These are phyloP conservation scores for Lophius piscatorius DNA, from an alignment of 2,113 vertebrate species.

Conservation along the genomic window DNA sequence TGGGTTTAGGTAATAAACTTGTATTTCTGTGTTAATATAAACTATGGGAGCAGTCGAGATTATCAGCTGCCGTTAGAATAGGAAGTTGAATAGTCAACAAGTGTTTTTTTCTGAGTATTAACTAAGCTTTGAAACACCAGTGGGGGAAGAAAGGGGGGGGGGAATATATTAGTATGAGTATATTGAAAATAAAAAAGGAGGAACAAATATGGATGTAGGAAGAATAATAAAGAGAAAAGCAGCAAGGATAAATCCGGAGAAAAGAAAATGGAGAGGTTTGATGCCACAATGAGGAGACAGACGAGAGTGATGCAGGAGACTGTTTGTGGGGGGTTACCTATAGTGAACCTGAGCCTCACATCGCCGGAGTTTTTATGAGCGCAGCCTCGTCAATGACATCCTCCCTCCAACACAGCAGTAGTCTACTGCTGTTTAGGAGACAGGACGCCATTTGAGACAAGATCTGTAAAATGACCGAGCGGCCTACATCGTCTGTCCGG, in stretches of 20 bases:
- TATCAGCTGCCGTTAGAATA: constrained; percentile 30
- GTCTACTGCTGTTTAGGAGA: constrained; percentile 59
- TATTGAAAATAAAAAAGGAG: constrained; percentile 18
- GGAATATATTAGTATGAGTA: constrained; percentile 28
- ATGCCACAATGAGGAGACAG: constrained; percentile 42
- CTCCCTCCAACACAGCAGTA: constrained; percentile 58
- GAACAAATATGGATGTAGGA: background rate
- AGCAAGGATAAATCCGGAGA: constrained; percentile 30
- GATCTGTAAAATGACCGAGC: constrained; percentile 70
- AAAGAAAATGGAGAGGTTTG: background rate
- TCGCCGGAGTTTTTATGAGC: constrained; percentile 65
- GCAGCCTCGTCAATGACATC: constrained; percentile 59
- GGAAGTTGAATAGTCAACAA: constrained; percentile 7
- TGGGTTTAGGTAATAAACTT: constrained; percentile 6
- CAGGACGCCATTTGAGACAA: constrained; percentile 66
- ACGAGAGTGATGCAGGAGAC: constrained; percentile 44
- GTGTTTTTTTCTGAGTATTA: constrained; percentile 17
- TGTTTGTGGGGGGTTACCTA: constrained; percentile 69
- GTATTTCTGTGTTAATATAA: constrained; percentile 21
- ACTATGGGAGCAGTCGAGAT: constrained; percentile 21
- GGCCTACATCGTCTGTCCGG: constrained; percentile 79
- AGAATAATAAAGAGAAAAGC: constrained; percentile 29
- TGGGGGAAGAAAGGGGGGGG: constrained; percentile 30
- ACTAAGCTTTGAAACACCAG: constrained; percentile 35
- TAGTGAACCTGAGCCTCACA: constrained; percentile 70